A percentile compares a stretch with the other conserved stretches of the same genome.
Conservation (phyloP, 2,797 vertebrate genomes). For the Trachops cirrhosus region DNA sequence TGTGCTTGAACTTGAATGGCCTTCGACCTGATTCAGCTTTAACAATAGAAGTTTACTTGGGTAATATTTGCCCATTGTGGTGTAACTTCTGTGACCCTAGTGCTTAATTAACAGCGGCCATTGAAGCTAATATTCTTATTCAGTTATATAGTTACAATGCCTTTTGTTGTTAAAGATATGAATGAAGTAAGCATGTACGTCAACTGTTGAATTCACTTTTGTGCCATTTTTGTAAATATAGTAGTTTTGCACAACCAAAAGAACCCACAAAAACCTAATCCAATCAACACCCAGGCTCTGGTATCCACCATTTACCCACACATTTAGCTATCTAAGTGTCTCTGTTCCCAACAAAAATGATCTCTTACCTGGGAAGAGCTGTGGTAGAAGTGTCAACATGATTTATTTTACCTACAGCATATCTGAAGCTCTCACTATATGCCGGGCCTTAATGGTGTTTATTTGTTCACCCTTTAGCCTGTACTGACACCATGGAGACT, state of each 20-base stretch:
- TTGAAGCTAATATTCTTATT: conserved; percentile 86
- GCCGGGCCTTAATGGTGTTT: background rate
- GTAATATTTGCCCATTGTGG: conserved; percentile 94
- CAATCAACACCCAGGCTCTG: background rate
- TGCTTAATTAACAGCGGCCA: conserved; percentile 86
- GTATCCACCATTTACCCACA: background rate
- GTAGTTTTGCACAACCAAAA: conserved; percentile 97
- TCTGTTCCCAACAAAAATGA: background rate
- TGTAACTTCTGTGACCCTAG: conserved; percentile 87
- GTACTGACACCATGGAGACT: background rate
- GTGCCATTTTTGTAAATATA: conserved; percentile 99
- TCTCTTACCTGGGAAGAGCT: background rate
- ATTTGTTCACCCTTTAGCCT: background rate
- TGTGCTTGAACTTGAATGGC: conserved; percentile 90
- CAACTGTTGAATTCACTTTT: conserved; percentile 93
- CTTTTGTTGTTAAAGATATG: conserved; percentile 83
- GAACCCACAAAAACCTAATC: too few species aligned
- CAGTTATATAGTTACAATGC: conserved; percentile 86
- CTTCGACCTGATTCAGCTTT: conserved; percentile 92
- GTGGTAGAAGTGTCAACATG: background rate
- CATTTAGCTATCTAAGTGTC: background rate
- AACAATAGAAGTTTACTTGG: conserved; percentile 90
- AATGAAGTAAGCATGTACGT: conserved; percentile 94
- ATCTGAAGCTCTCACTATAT: background rate
- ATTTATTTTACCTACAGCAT: background rate